Conservation (phyloP, 2,797 vertebrate genomes). For the Mareca penelope region DNA sequence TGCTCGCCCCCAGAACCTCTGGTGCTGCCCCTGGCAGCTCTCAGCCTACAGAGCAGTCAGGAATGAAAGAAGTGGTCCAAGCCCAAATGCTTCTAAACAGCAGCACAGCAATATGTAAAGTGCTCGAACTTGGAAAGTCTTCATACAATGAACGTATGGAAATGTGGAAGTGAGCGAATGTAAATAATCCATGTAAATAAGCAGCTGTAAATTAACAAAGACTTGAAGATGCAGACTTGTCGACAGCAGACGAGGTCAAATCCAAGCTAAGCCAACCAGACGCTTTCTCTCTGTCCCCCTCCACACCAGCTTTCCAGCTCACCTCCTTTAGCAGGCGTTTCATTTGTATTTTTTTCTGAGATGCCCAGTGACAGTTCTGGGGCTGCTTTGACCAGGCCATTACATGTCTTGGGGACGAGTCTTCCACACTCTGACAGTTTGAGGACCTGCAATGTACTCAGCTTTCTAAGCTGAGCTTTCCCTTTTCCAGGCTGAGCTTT, state of each 20-base stretch:
- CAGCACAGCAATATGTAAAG: not conserved
- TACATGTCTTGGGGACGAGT: not conserved
- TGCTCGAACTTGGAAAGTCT: not conserved
- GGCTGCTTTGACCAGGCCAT: not conserved
- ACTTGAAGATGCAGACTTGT: not conserved
- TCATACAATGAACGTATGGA: not conserved
- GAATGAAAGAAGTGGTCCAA: not conserved
- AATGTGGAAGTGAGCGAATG: too few relatives aligned
- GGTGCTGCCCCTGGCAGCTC: rapidly evolving
- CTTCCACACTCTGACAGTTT: rapidly evolving
- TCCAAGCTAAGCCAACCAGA: not conserved
- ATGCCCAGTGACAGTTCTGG: not conserved
- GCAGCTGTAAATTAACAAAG: not conserved
- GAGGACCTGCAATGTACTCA: not conserved
- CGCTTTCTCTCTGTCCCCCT: not conserved
- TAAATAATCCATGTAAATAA: not conserved
- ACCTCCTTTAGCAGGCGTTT: not conserved
- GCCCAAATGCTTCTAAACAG: not conserved
- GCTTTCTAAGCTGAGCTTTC: not conserved
- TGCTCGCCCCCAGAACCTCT: not conserved
- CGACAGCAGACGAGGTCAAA: not conserved
- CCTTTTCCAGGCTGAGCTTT: not conserved
- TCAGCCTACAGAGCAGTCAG: not conserved
- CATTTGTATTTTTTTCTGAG: not conserved
- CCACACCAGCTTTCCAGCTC: not conserved